Evolutionary conservation across 2,113 vertebrate species (phyloP).

Genomic region (Rhagologus leucostigma): DNA sequence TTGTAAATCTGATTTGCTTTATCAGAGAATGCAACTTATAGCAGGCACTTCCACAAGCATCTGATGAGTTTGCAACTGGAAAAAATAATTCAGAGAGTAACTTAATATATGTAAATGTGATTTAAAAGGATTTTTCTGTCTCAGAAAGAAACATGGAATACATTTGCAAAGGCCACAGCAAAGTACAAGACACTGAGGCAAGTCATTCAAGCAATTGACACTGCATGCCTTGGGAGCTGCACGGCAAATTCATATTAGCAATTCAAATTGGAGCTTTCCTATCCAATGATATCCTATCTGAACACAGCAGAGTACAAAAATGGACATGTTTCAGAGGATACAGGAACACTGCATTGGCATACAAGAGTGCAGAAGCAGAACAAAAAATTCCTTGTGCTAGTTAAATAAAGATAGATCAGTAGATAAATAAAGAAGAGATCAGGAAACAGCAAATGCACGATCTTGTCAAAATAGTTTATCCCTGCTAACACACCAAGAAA

Average conservation of each 20-base stretch:
- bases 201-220: not conserved
- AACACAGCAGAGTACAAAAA: not conserved
- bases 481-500: not conserved
- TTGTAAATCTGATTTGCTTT: not conserved
- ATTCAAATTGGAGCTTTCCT: conserved; percentile 20
- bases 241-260: not conserved
- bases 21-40: not conserved
- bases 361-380: not conserved
- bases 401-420: not conserved
- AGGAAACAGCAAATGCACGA: not conserved
- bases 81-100: not conserved
- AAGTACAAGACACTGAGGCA: not conserved
- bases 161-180: not conserved
- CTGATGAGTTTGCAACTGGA: not conserved
- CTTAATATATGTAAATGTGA: not conserved
- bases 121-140: not conserved
- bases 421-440: not conserved
- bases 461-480: not conserved
- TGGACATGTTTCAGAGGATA: not conserved
- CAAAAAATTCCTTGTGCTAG: not conserved
- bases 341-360: not conserved
- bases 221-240: not conserved
- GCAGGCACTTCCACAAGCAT: not conserved
- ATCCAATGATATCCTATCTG: not conserved
- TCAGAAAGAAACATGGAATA: not conserved